These are phyloP conservation scores for Hydrotaea cyrtoneurina DNA, from an alignment of 2,888 invertebrate species.

Conservation along the genomic window DNA sequence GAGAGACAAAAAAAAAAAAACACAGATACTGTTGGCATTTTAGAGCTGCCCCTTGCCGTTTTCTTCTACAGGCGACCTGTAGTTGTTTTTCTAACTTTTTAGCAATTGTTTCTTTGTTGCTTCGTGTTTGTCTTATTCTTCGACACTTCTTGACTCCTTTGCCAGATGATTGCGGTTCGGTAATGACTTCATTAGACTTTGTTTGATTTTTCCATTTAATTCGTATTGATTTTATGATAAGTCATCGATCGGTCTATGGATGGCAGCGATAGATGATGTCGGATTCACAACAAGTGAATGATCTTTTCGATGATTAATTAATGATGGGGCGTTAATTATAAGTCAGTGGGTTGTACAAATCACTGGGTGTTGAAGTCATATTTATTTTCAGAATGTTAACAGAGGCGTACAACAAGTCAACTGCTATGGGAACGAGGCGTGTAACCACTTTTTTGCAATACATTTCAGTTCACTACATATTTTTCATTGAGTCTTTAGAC, in stretches of 20 bases:
- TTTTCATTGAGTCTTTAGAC: too few relatives aligned
- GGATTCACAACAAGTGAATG: neutral
- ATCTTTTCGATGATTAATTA: slow-evolving; percentile 14
- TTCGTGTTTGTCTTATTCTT: too few relatives aligned
- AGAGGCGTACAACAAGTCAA: neutral
- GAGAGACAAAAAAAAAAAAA: neutral
- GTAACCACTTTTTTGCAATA: too few relatives aligned
- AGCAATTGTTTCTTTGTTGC: neutral
- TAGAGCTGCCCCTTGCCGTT: neutral
- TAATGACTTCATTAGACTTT: slow-evolving; percentile 41
- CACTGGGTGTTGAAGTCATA: neutral
- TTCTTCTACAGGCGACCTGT: too few relatives aligned
- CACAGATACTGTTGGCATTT: neutral
- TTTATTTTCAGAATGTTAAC: neutral
- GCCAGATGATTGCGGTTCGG: neutral
- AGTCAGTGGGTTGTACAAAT: slow-evolving; percentile 1
- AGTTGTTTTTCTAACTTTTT: neutral
- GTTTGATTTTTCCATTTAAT: neutral
- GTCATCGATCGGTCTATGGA: neutral
- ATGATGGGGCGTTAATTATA: slow-evolving; percentile 2
- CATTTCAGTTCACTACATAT: too few relatives aligned
- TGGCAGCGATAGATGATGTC: neutral
- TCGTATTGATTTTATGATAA: neutral
- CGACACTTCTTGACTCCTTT: neutral
- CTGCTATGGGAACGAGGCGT: neutral